Evolutionary conservation across 2,888 invertebrate species (phyloP).

Genomic region (Sesia apiformis): DNA sequence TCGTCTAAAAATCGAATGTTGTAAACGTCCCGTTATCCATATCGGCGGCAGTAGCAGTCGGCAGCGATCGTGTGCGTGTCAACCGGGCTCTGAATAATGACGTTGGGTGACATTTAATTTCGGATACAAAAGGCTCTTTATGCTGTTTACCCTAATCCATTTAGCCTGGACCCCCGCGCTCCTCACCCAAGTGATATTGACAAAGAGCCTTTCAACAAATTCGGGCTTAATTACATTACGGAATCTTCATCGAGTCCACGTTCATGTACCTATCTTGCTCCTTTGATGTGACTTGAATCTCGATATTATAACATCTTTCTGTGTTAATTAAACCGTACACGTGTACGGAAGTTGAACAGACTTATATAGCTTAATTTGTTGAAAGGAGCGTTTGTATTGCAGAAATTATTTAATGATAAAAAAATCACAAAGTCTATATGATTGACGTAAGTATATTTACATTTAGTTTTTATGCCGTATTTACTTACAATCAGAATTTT

Average conservation of each 20-base stretch:
- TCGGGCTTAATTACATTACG: neutral
- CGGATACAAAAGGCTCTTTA: conserved; percentile 70
- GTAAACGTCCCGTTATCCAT: conserved; percentile 25
- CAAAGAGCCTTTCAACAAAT: conserved; percentile 21
- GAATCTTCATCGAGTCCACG: neutral
- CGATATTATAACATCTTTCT: too few relatives aligned
- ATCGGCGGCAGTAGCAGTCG: conserved; percentile 6
- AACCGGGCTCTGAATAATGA: conserved; percentile 63
- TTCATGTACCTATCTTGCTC: neutral
- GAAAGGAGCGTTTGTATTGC: too few relatives aligned
- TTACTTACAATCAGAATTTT: too few relatives aligned
- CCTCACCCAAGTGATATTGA: conserved; percentile 35
- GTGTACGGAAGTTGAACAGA: too few relatives aligned
- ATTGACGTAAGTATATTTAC: too few relatives aligned
- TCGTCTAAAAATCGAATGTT: conserved; percentile 14
- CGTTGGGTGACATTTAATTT: conserved; percentile 69
- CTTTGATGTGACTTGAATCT: neutral
- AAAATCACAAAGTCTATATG: too few relatives aligned
- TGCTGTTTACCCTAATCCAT: conserved; percentile 66
- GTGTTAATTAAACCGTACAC: too few relatives aligned
- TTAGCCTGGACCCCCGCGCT: conserved; percentile 7
- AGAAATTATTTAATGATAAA: too few relatives aligned
- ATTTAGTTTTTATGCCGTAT: too few relatives aligned
- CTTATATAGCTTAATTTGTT: too few relatives aligned
- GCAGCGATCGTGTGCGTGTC: conserved; percentile 54